These are phyloP conservation scores for Aplysia californica DNA, from an alignment of 1,140 invertebrate genomes.

Conservation along the genomic window DNA sequence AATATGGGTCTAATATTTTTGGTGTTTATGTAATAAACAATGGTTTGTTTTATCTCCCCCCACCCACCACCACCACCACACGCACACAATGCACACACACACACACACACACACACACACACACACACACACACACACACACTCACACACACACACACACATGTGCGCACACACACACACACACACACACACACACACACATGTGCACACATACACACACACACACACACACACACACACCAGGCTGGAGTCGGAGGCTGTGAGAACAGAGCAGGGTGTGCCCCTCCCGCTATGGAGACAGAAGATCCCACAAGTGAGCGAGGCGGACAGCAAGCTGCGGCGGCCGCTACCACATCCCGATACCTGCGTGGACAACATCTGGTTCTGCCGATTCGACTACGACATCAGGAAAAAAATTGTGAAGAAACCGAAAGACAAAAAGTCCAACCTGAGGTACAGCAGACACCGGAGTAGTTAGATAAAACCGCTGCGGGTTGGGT, in stretches of 20 bases:
- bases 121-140: no score
- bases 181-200: no score
- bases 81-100: no score
- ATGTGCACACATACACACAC: no score
- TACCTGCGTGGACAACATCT: conserved; percentile 19
- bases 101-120: no score
- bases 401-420: conserved; percentile 23
- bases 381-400: conserved; percentile 26
- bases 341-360: background rate
- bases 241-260: conserved; percentile 13
- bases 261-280: background rate
- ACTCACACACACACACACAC: no score
- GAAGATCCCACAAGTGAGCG: background rate
- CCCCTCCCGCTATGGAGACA: background rate
- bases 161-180: no score
- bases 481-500: background rate
- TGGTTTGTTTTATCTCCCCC: no score
- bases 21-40: no score
- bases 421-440: conserved; percentile 23
- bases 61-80: no score
- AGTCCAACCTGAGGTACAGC: conserved; percentile 17
- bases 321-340: background rate
- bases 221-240: no score
- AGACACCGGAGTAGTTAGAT: background rate
- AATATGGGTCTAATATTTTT: no score